Percentiles rank a stretch among this genome's conserved stretches.
phyloP scores from a whole-genome alignment of 2,888 invertebrate species.

The Parascotia fuliginaria region DNA sequence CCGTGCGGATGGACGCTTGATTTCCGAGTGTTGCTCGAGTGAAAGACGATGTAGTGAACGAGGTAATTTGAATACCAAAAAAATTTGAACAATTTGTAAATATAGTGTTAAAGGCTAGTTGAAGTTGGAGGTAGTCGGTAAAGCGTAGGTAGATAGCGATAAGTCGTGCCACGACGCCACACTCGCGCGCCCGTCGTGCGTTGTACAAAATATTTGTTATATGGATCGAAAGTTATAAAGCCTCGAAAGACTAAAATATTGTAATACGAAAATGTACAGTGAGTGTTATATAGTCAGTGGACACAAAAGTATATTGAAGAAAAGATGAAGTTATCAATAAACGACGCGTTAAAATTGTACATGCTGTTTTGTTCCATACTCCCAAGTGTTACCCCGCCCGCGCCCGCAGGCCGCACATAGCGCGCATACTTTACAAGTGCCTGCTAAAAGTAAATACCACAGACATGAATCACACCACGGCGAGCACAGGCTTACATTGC shows the following conservation, averaged over 20 bases:
- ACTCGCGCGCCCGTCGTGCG: conserved; percentile 78
- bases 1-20: conserved; percentile 71
- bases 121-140: conserved; percentile 75
- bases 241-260: conserved; percentile 84
- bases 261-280: conserved; percentile 86
- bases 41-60: conserved; percentile 75
- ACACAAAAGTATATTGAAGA: conserved; percentile 85
- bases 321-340: conserved; percentile 85
- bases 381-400: conserved; percentile 49
- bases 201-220: conserved; percentile 86
- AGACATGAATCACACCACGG: conserved; percentile 20
- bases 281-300: conserved; percentile 87
- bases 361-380: conserved; percentile 76
- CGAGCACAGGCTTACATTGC: conserved; percentile 13
- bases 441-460: conserved; percentile 12
- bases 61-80: conserved; percentile 85
- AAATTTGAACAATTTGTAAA: conserved; percentile 85
- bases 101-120: conserved; percentile 78
- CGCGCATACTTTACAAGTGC: conserved; percentile 2
- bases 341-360: conserved; percentile 82
- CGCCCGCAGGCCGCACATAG: background rate
- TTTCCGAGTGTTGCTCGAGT: conserved; percentile 61
- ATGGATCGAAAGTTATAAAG: conserved; percentile 80
- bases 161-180: conserved; percentile 82
- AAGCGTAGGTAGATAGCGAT: conserved; percentile 76